These are phyloP conservation scores for Panurus biarmicus DNA, from an alignment of 2,113 vertebrate genomes.

Conservation along the genomic window DNA sequence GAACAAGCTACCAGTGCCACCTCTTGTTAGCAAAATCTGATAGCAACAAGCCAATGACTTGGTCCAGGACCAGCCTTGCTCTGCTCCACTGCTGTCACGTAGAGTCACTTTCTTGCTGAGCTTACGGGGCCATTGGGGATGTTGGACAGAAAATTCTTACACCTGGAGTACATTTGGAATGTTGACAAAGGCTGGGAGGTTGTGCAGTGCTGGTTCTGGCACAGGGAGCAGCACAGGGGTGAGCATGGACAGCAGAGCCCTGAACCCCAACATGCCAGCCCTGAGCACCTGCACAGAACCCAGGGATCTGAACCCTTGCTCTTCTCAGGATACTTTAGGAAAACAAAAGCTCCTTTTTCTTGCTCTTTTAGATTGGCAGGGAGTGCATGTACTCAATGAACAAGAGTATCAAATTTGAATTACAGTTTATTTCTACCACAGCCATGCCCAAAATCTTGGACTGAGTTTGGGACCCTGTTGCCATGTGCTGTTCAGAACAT, in stretches of 20 bases:
- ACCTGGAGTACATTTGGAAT: not conserved
- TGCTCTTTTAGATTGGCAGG: not conserved
- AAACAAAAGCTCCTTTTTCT: not conserved
- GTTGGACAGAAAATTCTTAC: not conserved
- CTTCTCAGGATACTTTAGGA: not conserved
- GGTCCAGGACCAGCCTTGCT: not conserved
- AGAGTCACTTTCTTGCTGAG: not conserved
- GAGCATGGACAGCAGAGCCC: not conserved
- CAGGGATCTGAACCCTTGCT: not conserved
- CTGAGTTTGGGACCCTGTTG: not conserved
- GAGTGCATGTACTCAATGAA: not conserved
- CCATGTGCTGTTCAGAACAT: not conserved
- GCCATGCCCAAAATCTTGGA: not conserved
- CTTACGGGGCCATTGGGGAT: not conserved
- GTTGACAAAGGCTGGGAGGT: not conserved
- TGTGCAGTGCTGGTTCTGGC: not conserved
- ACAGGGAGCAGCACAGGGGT: not conserved
- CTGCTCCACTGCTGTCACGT: not conserved
- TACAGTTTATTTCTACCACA: not conserved
- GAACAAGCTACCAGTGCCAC: not conserved
- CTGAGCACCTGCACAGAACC: not conserved
- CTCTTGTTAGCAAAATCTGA: slow-evolving; percentile 8
- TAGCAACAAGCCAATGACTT: not conserved
- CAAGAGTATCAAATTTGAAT: not conserved
- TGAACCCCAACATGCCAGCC: not conserved